Percentiles rank a stretch among this genome's conserved stretches.
These are phyloP conservation scores for Dicyrtoma fusca DNA, from an alignment of 2,888 invertebrate species.

Conservation along the genomic window DNA sequence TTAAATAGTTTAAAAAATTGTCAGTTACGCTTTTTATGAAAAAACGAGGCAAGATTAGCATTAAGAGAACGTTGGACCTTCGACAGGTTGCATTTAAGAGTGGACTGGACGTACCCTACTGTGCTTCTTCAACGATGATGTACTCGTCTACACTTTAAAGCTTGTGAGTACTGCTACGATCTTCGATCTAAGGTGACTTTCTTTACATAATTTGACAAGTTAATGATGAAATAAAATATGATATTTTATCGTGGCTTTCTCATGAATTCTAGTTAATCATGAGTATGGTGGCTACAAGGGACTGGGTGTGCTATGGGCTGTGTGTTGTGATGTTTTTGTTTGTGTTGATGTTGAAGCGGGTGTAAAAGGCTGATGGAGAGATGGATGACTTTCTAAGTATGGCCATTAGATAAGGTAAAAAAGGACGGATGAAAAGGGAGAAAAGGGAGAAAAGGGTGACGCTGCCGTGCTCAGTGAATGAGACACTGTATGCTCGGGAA, in stretches of 20 bases:
- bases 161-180: too few species aligned
- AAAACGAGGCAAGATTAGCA: too few species aligned
- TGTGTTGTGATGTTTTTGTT: not conserved
- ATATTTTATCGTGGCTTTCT: slow-evolving; percentile 22
- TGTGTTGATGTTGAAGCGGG: not conserved
- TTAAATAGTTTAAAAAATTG: too few species aligned
- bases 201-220: slow-evolving; percentile 27
- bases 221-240: slow-evolving; percentile 25
- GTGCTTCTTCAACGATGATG: too few species aligned
- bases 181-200: too few species aligned
- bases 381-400: slow-evolving; percentile 34
- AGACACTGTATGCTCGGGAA: not conserved
- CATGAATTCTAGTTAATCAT: not conserved
- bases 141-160: too few species aligned
- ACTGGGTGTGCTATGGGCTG: not conserved
- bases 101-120: too few species aligned
- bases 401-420: slow-evolving; percentile 10
- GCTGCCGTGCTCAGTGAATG: not conserved
- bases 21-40: too few species aligned
- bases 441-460: slow-evolving; percentile 2
- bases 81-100: too few species aligned
- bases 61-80: too few species aligned
- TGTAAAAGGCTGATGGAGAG: slow-evolving; percentile 6
- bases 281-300: not conserved
- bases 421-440: not conserved